phyloP scores from a whole-genome alignment of 2,797 vertebrate species.

The Tympanoctomys barrerae region DNA sequence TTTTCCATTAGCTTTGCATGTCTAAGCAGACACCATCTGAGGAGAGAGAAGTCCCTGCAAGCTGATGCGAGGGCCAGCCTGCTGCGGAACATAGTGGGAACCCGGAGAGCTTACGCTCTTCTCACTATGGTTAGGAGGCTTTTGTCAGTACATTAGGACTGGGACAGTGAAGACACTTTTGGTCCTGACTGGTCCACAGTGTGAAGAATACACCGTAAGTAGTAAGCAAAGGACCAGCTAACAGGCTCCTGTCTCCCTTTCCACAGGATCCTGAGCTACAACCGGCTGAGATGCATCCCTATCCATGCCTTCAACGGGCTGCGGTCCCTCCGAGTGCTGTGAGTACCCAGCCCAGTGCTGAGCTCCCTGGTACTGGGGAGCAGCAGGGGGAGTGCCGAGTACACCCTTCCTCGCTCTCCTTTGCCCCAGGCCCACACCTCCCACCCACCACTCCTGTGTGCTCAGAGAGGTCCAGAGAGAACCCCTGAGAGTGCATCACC shows the following conservation, averaged over 20 bases:
- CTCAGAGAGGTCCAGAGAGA: fast-evolving
- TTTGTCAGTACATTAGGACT: background rate
- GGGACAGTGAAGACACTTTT: background rate
- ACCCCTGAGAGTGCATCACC: background rate
- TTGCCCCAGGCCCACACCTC: background rate
- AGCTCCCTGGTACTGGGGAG: background rate
- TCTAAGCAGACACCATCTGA: background rate
- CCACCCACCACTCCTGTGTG: no score
- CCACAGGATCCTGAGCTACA: slow-evolving; percentile 98
- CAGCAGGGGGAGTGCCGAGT: background rate
- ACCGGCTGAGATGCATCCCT: slow-evolving; percentile 97
- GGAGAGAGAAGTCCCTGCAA: background rate
- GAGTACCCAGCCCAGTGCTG: slow-evolving; percentile 86
- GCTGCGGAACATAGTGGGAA: background rate
- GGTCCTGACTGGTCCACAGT: background rate
- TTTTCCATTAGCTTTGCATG: background rate
- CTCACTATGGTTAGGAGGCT: background rate
- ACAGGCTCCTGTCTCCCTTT: slow-evolving; percentile 38
- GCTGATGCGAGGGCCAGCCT: background rate
- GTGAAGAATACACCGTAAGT: fast-evolving
- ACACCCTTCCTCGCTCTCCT: background rate
- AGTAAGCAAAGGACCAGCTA: background rate
- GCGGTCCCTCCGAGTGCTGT: slow-evolving; percentile 96
- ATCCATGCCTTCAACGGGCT: slow-evolving; percentile 95
- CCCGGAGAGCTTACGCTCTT: background rate